Evolutionary conservation across 2,113 vertebrate genomes (phyloP).

Genomic region (Alexandromys fortis): DNA sequence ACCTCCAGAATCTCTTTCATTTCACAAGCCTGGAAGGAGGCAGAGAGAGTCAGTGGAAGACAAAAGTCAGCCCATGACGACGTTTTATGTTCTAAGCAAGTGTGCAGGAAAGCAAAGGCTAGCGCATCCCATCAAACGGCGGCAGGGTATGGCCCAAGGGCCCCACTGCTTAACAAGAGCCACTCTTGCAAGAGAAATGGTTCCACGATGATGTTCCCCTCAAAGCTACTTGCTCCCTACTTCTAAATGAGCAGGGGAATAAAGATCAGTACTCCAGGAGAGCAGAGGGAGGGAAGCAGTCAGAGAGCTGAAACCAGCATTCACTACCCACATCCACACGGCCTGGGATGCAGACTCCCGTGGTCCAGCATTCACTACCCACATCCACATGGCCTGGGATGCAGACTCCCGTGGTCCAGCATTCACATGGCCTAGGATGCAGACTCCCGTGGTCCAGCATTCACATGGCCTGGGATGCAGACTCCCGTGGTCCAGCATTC

Average conservation of each 20-base stretch:
- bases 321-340: not conserved
- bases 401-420: no score
- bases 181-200: not conserved
- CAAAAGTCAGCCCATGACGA: not conserved
- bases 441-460: not conserved
- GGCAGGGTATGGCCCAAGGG: not conserved
- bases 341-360: not conserved
- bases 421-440: no score
- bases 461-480: not conserved
- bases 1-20: constrained; percentile 31
- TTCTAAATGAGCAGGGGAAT: not conserved
- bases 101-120: constrained; percentile 41
- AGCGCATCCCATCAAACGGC: not conserved
- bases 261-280: not conserved
- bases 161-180: not conserved
- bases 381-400: no score
- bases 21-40: constrained; percentile 16
- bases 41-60: not conserved
- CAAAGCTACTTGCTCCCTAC: not conserved
- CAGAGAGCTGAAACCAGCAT: not conserved
- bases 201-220: not conserved
- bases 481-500: not conserved
- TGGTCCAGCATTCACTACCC: no score
- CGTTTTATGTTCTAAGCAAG: not conserved
- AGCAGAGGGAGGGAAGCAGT: not conserved